These are phyloP conservation scores for Peromyscus melanophrys DNA, from an alignment of 2,797 vertebrate species.

Conservation along the genomic window DNA sequence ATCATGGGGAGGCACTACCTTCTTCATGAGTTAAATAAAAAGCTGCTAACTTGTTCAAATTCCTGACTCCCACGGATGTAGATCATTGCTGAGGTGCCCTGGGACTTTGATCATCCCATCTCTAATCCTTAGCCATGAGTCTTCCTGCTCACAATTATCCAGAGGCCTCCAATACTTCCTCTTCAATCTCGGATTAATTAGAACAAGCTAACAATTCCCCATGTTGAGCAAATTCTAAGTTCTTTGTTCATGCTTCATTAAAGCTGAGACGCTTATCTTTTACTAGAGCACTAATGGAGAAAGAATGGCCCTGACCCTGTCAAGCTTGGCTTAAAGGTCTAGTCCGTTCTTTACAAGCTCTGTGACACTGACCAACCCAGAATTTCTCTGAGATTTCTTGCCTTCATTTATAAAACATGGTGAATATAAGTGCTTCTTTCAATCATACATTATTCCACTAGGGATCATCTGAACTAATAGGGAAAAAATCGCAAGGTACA, in stretches of 20 bases:
- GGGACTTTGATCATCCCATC: background rate
- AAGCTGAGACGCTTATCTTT: background rate
- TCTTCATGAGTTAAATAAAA: background rate
- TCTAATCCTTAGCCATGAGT: background rate
- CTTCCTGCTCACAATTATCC: constrained; percentile 9
- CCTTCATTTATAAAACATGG: background rate
- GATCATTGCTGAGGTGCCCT: background rate
- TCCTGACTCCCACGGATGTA: background rate
- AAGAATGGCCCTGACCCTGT: background rate
- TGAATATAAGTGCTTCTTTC: background rate
- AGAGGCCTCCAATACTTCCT: background rate
- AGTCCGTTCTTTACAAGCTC: background rate
- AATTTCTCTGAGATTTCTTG: background rate
- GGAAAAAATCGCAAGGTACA: background rate
- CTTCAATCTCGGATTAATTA: constrained; percentile 23
- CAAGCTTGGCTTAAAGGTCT: background rate
- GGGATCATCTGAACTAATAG: background rate
- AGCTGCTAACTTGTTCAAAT: background rate
- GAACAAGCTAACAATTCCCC: background rate
- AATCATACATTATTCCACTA: background rate
- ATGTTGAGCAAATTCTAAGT: background rate
- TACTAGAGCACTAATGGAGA: background rate
- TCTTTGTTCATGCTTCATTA: background rate
- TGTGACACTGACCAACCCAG: background rate
- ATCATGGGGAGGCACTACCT: background rate